Evolutionary conservation across 2,888 invertebrate species (phyloP).

Genomic region (Tanaodytes sp.): DNA sequence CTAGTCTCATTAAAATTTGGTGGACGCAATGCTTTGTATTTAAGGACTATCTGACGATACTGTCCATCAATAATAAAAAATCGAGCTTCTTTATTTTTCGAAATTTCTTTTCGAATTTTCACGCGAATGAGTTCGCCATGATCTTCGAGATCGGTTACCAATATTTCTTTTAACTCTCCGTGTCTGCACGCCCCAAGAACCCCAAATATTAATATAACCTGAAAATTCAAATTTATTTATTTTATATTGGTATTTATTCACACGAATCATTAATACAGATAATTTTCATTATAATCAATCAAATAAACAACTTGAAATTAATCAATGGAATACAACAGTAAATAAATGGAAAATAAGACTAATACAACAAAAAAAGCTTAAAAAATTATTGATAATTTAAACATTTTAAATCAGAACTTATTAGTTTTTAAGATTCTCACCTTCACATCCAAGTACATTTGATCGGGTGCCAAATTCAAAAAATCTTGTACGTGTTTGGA

Average conservation of each 20-base stretch:
- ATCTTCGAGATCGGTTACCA: constrained; percentile 17
- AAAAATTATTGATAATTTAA: too few relatives aligned
- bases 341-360: too few relatives aligned
- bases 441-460: constrained; percentile 3
- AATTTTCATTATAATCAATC: neutral
- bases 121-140: constrained; percentile 10
- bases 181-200: constrained; percentile 10
- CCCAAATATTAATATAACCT: constrained; percentile 15
- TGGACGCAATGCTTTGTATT: constrained; percentile 13
- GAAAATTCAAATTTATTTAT: neutral
- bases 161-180: too few relatives aligned
- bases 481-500: neutral
- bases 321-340: too few relatives aligned
- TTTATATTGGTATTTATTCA: too few relatives aligned
- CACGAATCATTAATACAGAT: neutral
- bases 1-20: neutral
- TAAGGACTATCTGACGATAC: constrained; percentile 8
- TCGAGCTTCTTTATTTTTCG: constrained; percentile 8
- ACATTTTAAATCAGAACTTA: too few relatives aligned
- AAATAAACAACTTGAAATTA: too few relatives aligned
- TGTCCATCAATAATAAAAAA: neutral
- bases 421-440: too few relatives aligned
- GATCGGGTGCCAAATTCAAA: neutral
- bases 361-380: too few relatives aligned
- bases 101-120: constrained; percentile 13